phyloP scores from a whole-genome alignment of 92 coral and sea anemone genomes.

The Umimayanthus chanpuru region DNA sequence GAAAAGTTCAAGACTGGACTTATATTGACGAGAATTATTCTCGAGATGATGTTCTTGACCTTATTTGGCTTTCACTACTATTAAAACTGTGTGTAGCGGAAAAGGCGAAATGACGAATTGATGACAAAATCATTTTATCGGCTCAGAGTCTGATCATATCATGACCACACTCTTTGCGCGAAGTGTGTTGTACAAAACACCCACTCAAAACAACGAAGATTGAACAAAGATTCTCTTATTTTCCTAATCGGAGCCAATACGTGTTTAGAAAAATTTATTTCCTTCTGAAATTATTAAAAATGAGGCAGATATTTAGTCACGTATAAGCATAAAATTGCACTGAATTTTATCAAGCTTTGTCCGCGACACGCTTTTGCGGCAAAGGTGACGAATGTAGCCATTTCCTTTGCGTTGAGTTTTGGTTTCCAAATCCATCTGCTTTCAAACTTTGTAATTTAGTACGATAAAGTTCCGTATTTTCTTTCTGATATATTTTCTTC shows the following conservation, averaged over 20 bases:
- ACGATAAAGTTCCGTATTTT: background rate
- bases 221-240: background rate
- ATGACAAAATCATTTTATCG: background rate
- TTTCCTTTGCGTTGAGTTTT: background rate
- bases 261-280: background rate
- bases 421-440: background rate
- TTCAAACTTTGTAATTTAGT: background rate
- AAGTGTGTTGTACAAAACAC: background rate
- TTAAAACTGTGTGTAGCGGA: constrained; percentile 32
- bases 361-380: background rate
- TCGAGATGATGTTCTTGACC: constrained; percentile 1
- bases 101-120: constrained; percentile 15
- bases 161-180: background rate
- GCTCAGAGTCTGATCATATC: background rate
- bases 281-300: background rate
- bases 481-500: background rate
- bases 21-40: background rate
- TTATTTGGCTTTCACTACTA: constrained; percentile 28
- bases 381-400: background rate
- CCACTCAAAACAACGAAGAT: constrained; percentile 7
- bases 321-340: background rate
- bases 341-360: background rate
- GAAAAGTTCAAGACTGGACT: no score
- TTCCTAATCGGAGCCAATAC: constrained; percentile 2
- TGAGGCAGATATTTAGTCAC: background rate